Conservation (phyloP, 2,888 invertebrate species). For the Chrysotoxum bicinctum region DNA sequence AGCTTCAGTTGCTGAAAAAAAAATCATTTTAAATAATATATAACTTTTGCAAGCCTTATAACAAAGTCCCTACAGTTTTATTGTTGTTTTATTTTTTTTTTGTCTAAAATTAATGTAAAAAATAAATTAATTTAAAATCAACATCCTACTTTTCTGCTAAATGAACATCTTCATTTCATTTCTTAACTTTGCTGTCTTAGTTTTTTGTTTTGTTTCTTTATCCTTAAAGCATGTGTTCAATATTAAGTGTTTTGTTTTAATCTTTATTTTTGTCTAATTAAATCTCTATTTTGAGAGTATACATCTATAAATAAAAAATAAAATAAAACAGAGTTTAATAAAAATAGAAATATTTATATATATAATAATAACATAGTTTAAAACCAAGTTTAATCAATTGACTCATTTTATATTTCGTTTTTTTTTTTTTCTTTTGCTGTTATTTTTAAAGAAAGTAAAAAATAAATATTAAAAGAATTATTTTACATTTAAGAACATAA, state of each 20-base stretch:
- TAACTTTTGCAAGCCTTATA: conserved; percentile 37
- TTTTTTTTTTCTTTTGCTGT: conserved; percentile 50
- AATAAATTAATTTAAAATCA: conserved; percentile 66
- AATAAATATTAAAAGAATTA: conserved; percentile 71
- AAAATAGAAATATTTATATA: conserved; percentile 73
- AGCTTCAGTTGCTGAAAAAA: conserved; percentile 48
- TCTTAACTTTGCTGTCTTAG: conserved; percentile 46
- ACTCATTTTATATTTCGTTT: conserved; percentile 57
- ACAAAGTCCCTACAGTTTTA: conserved; percentile 49
- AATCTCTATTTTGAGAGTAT: conserved; percentile 51
- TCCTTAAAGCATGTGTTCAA: conserved; percentile 61
- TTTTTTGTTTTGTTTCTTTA: conserved; percentile 8
- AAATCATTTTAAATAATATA: conserved; percentile 16
- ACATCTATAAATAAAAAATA: conserved; percentile 75
- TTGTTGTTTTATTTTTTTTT: conserved; percentile 23
- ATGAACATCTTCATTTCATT: conserved; percentile 36
- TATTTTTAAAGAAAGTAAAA: conserved; percentile 57
- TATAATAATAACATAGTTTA: conserved; percentile 29
- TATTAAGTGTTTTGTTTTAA: conserved; percentile 27
- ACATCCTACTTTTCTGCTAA: conserved; percentile 57
- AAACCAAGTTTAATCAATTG: conserved; percentile 58
- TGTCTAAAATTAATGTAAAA: conserved; percentile 31
- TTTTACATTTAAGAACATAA: conserved; percentile 63
- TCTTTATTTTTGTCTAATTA: conserved; percentile 21
- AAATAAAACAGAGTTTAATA: conserved; percentile 76